Conservation (phyloP, 1,140 invertebrate species). For the Lasioglossum albipes region DNA sequence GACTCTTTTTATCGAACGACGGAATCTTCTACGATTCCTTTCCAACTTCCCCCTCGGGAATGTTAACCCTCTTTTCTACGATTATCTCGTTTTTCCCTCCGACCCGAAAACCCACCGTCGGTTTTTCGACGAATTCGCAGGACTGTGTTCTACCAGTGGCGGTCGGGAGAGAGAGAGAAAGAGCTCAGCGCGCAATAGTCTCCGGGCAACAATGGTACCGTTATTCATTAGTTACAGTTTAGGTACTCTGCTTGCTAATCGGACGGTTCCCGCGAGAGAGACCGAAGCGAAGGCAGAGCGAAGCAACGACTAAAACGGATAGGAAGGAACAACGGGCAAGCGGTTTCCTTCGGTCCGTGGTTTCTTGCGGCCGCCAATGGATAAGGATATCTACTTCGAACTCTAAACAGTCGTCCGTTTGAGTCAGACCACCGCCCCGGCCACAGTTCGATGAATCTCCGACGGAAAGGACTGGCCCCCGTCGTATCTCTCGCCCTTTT, state of each 20-base stretch:
- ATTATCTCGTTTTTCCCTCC: not conserved
- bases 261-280: not conserved
- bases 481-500: conserved; percentile 43
- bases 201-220: conserved; percentile 10
- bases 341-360: conserved; percentile 54
- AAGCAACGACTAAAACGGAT: conserved; percentile 19
- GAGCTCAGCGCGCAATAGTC: not conserved
- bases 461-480: not conserved
- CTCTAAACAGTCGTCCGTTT: conserved; percentile 24
- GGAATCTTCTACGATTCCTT: conserved; percentile 60
- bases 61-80: conserved; percentile 37
- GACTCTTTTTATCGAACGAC: conserved; percentile 62
- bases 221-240: conserved; percentile 40
- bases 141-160: not conserved
- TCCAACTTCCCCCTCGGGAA: conserved; percentile 38
- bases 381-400: conserved; percentile 58
- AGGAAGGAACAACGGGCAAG: conserved; percentile 21
- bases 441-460: conserved; percentile 2
- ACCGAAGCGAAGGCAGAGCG: not conserved
- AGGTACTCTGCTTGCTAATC: conserved; percentile 15
- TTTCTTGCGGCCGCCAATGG: conserved; percentile 61
- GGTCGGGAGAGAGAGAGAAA: not conserved
- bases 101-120: not conserved
- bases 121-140: not conserved
- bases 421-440: not conserved